phyloP scores from a whole-genome alignment of 2,888 invertebrate species.

The Rotaria sp. region DNA sequence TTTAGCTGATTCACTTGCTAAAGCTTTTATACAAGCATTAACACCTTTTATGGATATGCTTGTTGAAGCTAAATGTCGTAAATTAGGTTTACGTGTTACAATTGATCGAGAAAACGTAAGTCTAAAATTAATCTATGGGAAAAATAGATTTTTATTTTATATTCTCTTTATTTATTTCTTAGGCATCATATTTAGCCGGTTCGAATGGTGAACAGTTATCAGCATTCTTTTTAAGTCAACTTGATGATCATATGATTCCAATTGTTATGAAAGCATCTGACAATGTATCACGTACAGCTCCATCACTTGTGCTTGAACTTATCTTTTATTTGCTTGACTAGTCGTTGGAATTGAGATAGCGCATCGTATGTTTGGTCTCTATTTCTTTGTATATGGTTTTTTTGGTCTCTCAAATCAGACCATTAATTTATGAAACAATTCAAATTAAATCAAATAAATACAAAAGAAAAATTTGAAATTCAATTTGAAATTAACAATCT shows the following conservation, averaged over 20 bases:
- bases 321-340: conserved; percentile 15
- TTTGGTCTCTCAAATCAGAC: not conserved
- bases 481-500: too few species aligned
- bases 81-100: conserved; percentile 7
- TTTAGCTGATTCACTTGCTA: conserved; percentile 24
- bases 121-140: not conserved
- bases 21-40: not conserved
- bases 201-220: conserved; percentile 27
- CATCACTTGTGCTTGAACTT: not conserved
- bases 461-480: not conserved
- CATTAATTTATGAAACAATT: not conserved
- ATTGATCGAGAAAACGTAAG: conserved; percentile 25
- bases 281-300: not conserved
- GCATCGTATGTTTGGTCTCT: not conserved
- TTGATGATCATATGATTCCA: conserved; percentile 13
- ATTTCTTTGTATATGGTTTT: not conserved
- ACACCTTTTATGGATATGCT: not conserved
- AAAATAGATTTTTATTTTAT: not conserved
- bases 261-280: conserved; percentile 19
- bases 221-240: conserved; percentile 1
- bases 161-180: not conserved
- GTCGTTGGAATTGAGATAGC: not conserved
- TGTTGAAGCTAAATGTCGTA: not conserved
- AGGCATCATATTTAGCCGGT: conserved; percentile 27
- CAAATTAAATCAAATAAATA: not conserved